Percentiles rank a stretch among this genome's conserved stretches.
Conservation (phyloP, 2,888 invertebrate genomes). For the Cosmopolites sordidus region DNA sequence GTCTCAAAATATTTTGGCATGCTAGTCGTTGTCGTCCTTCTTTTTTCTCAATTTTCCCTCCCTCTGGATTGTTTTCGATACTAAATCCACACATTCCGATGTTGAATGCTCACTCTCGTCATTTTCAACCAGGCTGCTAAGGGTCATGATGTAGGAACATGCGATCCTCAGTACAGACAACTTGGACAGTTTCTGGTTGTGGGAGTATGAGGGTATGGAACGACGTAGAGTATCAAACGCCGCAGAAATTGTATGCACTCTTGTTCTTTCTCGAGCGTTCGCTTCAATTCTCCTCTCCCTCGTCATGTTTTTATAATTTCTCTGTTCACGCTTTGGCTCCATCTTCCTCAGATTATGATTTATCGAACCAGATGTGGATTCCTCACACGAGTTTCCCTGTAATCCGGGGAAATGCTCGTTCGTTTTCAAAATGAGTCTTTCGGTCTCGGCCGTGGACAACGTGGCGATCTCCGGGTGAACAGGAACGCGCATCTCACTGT, state of each 20-base stretch:
- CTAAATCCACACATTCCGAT: constrained; percentile 74
- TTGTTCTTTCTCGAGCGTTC: constrained; percentile 85
- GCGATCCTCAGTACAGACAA: constrained; percentile 88
- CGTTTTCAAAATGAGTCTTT: constrained; percentile 38
- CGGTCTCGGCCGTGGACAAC: constrained; percentile 37
- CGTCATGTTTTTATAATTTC: constrained; percentile 95
- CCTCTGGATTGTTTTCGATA: constrained; percentile 89
- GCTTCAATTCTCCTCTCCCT: constrained; percentile 89
- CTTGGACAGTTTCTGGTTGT: constrained; percentile 90
- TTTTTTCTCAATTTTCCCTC: constrained; percentile 85
- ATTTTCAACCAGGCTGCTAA: constrained; percentile 67
- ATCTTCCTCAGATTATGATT: constrained; percentile 9
- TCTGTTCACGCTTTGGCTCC: constrained; percentile 54
- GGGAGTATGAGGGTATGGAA: constrained; percentile 85
- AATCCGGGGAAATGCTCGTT: constrained; percentile 41
- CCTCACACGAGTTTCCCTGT: constrained; percentile 7
- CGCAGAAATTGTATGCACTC: constrained; percentile 93
- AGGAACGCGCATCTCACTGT: constrained; percentile 37
- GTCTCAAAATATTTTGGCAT: constrained; percentile 6
- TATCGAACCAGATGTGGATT: not conserved
- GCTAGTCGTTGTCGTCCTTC: constrained; percentile 62
- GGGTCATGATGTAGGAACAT: constrained; percentile 86
- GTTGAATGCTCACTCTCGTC: constrained; percentile 55
- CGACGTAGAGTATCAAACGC: constrained; percentile 86
- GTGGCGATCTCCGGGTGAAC: constrained; percentile 37